A percentile compares a stretch with the other conserved stretches of the same genome.
These are phyloP conservation scores for Anoplolepis gracilipes DNA, from an alignment of 1,140 invertebrate species.

Conservation along the genomic window DNA sequence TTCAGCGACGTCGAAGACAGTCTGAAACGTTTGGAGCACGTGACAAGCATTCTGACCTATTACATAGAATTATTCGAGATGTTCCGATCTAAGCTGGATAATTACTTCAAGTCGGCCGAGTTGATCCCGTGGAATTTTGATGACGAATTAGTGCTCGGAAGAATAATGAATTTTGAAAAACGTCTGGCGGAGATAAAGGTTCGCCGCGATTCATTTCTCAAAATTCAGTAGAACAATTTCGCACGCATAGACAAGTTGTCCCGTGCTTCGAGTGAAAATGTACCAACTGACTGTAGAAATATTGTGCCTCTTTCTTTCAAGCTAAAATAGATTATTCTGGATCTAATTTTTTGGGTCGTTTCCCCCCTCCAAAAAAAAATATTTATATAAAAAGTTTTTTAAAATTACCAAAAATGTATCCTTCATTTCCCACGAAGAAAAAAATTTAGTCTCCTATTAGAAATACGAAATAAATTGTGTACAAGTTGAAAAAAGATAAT, in stretches of 20 bases:
- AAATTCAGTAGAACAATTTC: not conserved
- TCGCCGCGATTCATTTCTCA: not conserved
- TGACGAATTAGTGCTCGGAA: constrained; percentile 87
- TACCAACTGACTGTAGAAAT: too few species aligned
- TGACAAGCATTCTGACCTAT: constrained; percentile 71
- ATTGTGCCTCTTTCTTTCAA: too few species aligned
- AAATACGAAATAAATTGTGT: not conserved
- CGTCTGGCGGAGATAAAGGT: constrained; percentile 84
- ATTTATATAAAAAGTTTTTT: not conserved
- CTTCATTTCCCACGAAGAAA: not conserved
- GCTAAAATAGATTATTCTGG: too few species aligned
- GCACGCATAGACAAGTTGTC: too few species aligned
- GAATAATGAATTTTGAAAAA: constrained; percentile 87
- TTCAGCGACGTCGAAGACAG: constrained; percentile 88
- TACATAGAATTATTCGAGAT: constrained; percentile 82
- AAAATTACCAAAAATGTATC: not conserved
- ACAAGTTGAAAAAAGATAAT: not conserved
- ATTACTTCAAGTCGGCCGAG: constrained; percentile 86
- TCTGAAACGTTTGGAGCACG: constrained; percentile 74
- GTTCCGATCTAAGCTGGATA: constrained; percentile 86
- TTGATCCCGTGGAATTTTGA: constrained; percentile 89
- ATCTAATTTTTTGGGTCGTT: too few species aligned
- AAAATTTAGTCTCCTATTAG: not conserved
- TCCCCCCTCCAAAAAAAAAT: too few species aligned
- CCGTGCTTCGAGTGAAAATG: too few species aligned